Percentiles rank a stretch among this genome's conserved stretches.
Conservation (phyloP, 2,888 invertebrate genomes). For the Andricus quercusramuli region DNA sequence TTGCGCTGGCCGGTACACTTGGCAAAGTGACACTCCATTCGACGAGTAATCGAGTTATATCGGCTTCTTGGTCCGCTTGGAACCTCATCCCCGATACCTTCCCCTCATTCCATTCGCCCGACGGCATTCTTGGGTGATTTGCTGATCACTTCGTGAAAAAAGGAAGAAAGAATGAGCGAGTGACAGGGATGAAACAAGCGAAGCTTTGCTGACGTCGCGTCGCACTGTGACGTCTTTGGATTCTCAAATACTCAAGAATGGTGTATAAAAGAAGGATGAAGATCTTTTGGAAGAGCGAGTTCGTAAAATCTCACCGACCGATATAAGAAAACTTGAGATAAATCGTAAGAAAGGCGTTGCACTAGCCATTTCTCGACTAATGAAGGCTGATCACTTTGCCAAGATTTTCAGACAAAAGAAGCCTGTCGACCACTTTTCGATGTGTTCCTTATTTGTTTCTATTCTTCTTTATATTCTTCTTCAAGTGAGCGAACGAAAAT, state of each 20-base stretch:
- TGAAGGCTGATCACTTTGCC: constrained; percentile 67
- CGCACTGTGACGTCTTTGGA: constrained; percentile 45
- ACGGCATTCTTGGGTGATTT: constrained; percentile 71
- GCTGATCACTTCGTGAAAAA: constrained; percentile 69
- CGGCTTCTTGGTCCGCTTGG: constrained; percentile 62
- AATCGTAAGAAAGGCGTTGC: constrained; percentile 1
- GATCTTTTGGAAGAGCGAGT: constrained; percentile 39
- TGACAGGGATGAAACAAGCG: constrained; percentile 51
- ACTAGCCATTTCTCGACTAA: constrained; percentile 60
- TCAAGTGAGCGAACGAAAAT: not conserved
- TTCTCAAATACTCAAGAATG: constrained; percentile 25
- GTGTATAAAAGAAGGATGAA: constrained; percentile 43
- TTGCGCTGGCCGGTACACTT: constrained; percentile 63
- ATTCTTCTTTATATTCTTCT: not conserved
- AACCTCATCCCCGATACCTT: constrained; percentile 49
- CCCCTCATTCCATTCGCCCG: constrained; percentile 60
- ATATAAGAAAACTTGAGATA: not conserved
- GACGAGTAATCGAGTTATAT: constrained; percentile 73
- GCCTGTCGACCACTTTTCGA: constrained; percentile 28
- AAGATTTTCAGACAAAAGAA: constrained; percentile 65
- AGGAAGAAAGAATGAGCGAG: constrained; percentile 51
- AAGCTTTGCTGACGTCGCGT: constrained; percentile 45
- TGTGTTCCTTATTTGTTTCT: not conserved
- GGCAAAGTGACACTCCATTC: constrained; percentile 72
- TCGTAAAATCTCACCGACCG: constrained; percentile 45